phyloP scores from a whole-genome alignment of 2,888 invertebrate genomes.

The Cheilosia pagana region DNA sequence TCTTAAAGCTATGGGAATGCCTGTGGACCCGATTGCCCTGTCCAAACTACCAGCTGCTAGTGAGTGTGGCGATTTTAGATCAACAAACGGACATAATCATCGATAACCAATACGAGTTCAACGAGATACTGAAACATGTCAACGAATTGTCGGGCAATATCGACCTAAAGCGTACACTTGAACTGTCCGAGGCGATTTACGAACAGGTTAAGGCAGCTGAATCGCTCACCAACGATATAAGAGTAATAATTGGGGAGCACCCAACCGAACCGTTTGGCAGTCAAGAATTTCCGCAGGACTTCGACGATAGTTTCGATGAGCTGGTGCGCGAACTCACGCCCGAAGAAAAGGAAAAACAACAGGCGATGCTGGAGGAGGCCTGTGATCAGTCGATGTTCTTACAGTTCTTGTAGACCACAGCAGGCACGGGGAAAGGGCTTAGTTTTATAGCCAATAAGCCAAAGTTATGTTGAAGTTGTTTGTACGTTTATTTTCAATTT shows the following conservation, averaged over 20 bases:
- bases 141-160: conserved; percentile 96
- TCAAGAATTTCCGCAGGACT: conserved; percentile 79
- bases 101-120: conserved; percentile 95
- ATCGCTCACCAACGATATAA: conserved; percentile 88
- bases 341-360: conserved; percentile 80
- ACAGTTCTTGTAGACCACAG: conserved; percentile 77
- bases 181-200: conserved; percentile 96
- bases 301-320: conserved; percentile 82
- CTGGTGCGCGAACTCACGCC: conserved; percentile 79
- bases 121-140: conserved; percentile 97
- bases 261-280: conserved; percentile 76
- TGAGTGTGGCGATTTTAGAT: conserved; percentile 96
- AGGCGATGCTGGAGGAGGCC: conserved; percentile 82
- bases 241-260: conserved; percentile 88
- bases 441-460: conserved; percentile 65
- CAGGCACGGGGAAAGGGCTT: conserved; percentile 31
- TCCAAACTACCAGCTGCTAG: conserved; percentile 96
- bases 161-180: conserved; percentile 91
- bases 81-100: conserved; percentile 94
- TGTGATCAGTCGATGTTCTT: conserved; percentile 82
- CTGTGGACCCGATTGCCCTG: conserved; percentile 98
- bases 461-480: conserved; percentile 63
- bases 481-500: conserved; percentile 39
- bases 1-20: conserved; percentile 97
- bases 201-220: conserved; percentile 91